These are phyloP conservation scores for Catagonus wagneri DNA, from an alignment of 2,113 vertebrate genomes.

Conservation along the genomic window DNA sequence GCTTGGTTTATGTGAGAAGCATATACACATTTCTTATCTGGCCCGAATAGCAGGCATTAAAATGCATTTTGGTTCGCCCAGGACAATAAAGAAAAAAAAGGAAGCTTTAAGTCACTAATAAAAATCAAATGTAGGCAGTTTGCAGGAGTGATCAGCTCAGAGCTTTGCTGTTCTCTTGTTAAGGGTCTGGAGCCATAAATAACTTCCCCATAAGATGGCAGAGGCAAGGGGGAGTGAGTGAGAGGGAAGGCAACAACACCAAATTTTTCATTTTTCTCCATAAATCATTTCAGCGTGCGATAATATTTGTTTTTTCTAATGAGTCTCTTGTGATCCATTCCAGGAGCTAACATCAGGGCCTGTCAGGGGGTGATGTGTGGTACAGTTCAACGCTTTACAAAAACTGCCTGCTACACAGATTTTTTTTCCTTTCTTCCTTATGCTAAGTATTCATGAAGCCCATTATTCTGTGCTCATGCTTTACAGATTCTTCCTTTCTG, in stretches of 20 bases:
- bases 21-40: slow-evolving; percentile 83
- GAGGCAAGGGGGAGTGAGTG: slow-evolving; percentile 86
- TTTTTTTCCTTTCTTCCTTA: slow-evolving; percentile 81
- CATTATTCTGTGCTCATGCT: slow-evolving; percentile 83
- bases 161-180: slow-evolving; percentile 90
- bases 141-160: slow-evolving; percentile 89
- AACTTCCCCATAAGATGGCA: slow-evolving; percentile 90
- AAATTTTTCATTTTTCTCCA: slow-evolving; percentile 94
- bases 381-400: slow-evolving; percentile 90
- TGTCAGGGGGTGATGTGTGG: slow-evolving; percentile 92
- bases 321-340: slow-evolving; percentile 94
- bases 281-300: slow-evolving; percentile 95
- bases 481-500: slow-evolving; percentile 80
- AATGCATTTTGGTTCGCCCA: slow-evolving; percentile 87
- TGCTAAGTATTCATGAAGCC: slow-evolving; percentile 87
- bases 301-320: slow-evolving; percentile 98
- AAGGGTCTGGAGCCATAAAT: slow-evolving; percentile 91
- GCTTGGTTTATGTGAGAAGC: slow-evolving; percentile 79
- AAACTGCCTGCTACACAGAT: slow-evolving; percentile 90
- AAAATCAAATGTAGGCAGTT: slow-evolving; percentile 93
- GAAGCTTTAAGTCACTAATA: slow-evolving; percentile 93
- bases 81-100: slow-evolving; percentile 91
- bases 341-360: slow-evolving; percentile 92
- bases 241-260: slow-evolving; percentile 89
- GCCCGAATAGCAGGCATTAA: slow-evolving; percentile 87